A percentile compares a stretch with the other conserved stretches of the same genome.
These are phyloP conservation scores for Lordiphosa collinella DNA, from an alignment of 1,140 invertebrate species.

Conservation along the genomic window DNA sequence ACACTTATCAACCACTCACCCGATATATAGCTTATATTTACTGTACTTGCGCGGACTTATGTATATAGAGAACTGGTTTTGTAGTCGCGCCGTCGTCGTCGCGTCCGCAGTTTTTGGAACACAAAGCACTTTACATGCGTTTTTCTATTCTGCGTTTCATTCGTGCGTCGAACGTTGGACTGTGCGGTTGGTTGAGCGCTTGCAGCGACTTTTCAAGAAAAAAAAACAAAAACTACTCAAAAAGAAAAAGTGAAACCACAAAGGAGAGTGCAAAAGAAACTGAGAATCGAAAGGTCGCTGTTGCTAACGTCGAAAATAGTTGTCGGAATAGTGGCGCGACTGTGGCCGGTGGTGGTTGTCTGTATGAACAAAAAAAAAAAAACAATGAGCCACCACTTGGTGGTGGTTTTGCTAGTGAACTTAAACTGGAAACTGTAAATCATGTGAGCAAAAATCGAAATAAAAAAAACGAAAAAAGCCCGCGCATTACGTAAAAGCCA, in stretches of 20 bases:
- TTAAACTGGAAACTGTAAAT: constrained; percentile 51
- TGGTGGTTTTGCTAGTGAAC: constrained; percentile 62
- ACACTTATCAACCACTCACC: neutral
- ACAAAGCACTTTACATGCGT: constrained; percentile 51
- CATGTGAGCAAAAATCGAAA: constrained; percentile 36
- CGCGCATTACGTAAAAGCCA: constrained; percentile 64
- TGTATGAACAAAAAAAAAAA: constrained; percentile 17
- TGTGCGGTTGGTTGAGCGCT: constrained; percentile 59
- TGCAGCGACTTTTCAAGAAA: constrained; percentile 28
- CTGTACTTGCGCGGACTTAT: constrained; percentile 51
- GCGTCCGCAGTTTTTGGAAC: constrained; percentile 35
- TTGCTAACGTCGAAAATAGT: constrained; percentile 76
- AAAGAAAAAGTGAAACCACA: constrained; percentile 27
- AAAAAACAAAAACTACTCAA: constrained; percentile 25
- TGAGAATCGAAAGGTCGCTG: constrained; percentile 37
- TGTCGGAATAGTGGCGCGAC: constrained; percentile 51
- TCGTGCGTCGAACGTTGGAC: constrained; percentile 56
- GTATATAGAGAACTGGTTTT: constrained; percentile 56
- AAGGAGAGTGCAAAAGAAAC: constrained; percentile 44
- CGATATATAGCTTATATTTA: constrained; percentile 49
- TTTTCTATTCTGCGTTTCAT: constrained; percentile 64
- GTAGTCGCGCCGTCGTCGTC: constrained; percentile 44
- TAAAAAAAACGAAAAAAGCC: constrained; percentile 17
- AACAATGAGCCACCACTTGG: constrained; percentile 23
- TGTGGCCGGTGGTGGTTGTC: constrained; percentile 49